These are phyloP conservation scores for Metallyticus violacea DNA, from an alignment of 2,888 invertebrate genomes.

Conservation along the genomic window DNA sequence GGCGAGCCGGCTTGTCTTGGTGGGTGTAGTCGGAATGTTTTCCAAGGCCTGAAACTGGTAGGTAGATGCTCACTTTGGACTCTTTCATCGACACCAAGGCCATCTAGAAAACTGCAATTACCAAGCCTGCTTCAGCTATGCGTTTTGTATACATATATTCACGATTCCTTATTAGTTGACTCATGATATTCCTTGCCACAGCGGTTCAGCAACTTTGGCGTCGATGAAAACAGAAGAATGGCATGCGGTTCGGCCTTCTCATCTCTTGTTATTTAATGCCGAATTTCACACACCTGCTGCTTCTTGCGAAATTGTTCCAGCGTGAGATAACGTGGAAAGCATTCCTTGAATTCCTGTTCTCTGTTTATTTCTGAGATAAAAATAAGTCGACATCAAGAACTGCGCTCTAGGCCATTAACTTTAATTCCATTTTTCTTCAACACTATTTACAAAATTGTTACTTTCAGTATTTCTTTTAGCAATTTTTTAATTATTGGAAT, in stretches of 20 bases:
- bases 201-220: neutral
- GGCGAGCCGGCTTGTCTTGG: too few species aligned
- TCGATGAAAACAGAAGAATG: neutral
- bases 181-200: neutral
- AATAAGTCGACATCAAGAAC: too few species aligned
- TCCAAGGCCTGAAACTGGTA: conserved; percentile 7
- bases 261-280: neutral
- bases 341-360: too few species aligned
- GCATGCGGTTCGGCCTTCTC: neutral
- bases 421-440: too few species aligned
- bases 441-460: too few species aligned
- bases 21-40: neutral
- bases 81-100: conserved; percentile 1
- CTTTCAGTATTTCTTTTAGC: too few species aligned
- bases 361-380: too few species aligned
- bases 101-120: neutral
- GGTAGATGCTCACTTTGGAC: conserved; percentile 13
- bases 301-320: too few species aligned
- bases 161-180: neutral
- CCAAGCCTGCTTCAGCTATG: neutral
- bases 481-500: too few species aligned
- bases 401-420: too few species aligned
- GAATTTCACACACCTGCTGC: neutral
- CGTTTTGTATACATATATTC: neutral
- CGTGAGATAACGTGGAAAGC: too few species aligned